Evolutionary conservation across 2,888 invertebrate species (phyloP), one percentile per base, ranked within the genome.

Genomic region (Heliothis peltigera): DNA sequence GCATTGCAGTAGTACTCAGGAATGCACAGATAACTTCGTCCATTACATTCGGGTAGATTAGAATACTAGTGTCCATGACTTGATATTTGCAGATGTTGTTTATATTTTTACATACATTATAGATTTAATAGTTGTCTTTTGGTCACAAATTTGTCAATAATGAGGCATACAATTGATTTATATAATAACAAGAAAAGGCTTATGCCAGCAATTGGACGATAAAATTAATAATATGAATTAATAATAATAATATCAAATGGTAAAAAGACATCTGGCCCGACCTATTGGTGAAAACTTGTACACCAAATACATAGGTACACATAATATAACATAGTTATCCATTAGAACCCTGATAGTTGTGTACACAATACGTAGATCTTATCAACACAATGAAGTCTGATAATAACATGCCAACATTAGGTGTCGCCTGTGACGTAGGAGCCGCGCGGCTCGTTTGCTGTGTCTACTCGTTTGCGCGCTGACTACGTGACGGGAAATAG

Each of bases 401-500:
- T 55, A 63, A 68, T 75, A 71, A 76, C 70, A 79, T 54, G 67
- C 52, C 55, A 44, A 60, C 53, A 69, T 69, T 65, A 52, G 62
- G 64, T 64, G 61, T 64, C 32, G 77, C 62, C 61, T 32, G 42
- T 43, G 46, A 48, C 49, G 67, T 53, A 42, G 64, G 67, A 60
- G 61, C 71, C 72, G 71, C 66, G 77, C 79, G 81, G 82, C 84
- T 87, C 87, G 84, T 87, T 85, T 85, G 84, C 72, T 82, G 80
- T 79, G 79, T 78, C 84, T 68, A 66, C 81, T 87, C 87, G 88
- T 89, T 88, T 87, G 88, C 79, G 84, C 81, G 81, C 82, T 72
- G 65, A 61, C 83, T 85, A 89, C 88, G 89, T 89, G 89, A 88
- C 88, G 80, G 82, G 85, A 88, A 89, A 87, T 86, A 87, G 87